Base-by-base conservation (phyloP, 2,888 invertebrate species). In the Lepidochrysops patricia region DNA sequence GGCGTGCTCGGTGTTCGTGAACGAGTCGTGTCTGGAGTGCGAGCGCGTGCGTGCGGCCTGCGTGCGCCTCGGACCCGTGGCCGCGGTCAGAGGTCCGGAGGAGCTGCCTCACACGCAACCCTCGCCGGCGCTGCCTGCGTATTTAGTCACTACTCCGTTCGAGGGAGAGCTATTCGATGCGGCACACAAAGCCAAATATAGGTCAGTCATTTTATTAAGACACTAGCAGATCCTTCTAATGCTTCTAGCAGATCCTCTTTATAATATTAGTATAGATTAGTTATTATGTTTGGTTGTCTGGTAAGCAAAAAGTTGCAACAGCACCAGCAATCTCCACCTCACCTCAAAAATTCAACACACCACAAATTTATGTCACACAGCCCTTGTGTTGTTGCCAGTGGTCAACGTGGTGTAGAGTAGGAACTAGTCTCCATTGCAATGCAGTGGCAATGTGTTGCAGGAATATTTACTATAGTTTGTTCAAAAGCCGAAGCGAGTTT, bases 71-170 rank as follows among this genome's bases (percentile, higher is more conserved):
- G 85, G 89, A 68, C 70, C 81, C 70, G 79, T 88, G 77, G 77
- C 79, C 73, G 74, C 81, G 71, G 82, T 86, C 74, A 80, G 84
- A 64, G 72, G 75, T 68, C 73, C 80, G 68, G 84, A 86, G 64
- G 72, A 77, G 68, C 73, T 86, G 73, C 82, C 86, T 67, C 70
- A 77, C 70, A 76, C 80, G 66, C 82, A 74, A 67, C 80, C 75
- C 70, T 76, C 81, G 61, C 79, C 84, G 35, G 76, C 79, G 64
- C 77, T 82, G 32, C 80, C 84, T 54, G 74, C 81, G 69, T 88
- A 87, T 75, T 79, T 94, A 84, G 91, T 96, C 72, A 83, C 95
- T 66, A 91, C 93, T 57, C 91, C 92, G 66, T 96, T 96, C 79
- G 93, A 93, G 65, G 94, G 94, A 58, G 91, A 92, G 63, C 89